Conservation (phyloP, 2,888 invertebrate genomes). For the Apocheima hispidaria region DNA sequence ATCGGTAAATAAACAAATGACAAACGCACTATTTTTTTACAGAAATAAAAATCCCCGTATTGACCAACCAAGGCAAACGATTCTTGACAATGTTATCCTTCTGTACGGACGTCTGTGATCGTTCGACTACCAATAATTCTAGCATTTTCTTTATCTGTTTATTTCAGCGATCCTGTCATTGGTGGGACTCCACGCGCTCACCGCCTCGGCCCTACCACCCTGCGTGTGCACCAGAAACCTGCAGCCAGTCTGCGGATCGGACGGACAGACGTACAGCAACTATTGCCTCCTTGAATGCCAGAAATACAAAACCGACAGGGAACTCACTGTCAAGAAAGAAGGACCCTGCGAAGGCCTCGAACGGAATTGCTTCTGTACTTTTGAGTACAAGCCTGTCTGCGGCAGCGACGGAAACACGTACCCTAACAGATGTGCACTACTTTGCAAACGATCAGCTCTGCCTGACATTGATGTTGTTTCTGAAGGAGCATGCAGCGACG, state of each 20-base stretch:
- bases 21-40: too few species aligned
- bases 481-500: conserved; percentile 25
- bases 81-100: too few species aligned
- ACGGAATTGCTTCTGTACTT: conserved; percentile 29
- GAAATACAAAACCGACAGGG: conserved; percentile 17
- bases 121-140: too few species aligned
- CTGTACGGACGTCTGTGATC: too few species aligned
- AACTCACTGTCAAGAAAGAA: conserved; percentile 27
- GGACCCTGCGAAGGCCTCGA: neutral
- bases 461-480: conserved; percentile 22
- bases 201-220: conserved; percentile 51
- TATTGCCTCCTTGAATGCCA: conserved; percentile 87
- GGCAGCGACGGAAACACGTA: conserved; percentile 34
- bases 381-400: conserved; percentile 37
- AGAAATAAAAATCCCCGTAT: too few species aligned
- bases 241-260: conserved; percentile 89
- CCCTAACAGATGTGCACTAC: conserved; percentile 26
- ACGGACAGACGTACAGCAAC: conserved; percentile 90
- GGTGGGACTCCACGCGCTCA: conserved; percentile 44
- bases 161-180: conserved; percentile 55
- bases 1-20: too few species aligned
- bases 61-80: too few species aligned
- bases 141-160: too few species aligned
- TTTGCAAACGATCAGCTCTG: conserved; percentile 11
- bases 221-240: conserved; percentile 61